A percentile compares a stretch with the other conserved stretches of the same genome.
Evolutionary conservation across 2,888 invertebrate genomes (phyloP).

Genomic region (Coelinius sp.): DNA sequence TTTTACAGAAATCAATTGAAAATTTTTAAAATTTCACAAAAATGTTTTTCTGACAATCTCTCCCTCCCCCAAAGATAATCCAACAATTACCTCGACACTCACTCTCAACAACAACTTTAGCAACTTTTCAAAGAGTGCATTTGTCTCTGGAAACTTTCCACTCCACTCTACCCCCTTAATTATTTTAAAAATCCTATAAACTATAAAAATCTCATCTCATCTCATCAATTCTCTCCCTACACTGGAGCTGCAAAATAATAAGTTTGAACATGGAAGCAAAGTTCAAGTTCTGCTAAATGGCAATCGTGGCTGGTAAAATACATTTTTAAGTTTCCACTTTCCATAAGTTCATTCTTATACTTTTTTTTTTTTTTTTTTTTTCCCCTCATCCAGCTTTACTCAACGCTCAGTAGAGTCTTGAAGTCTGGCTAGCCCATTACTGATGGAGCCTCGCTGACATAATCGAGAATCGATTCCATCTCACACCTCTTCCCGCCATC

Average conservation of each 20-base stretch:
- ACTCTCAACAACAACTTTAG: background rate
- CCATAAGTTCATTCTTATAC: conserved; percentile 48
- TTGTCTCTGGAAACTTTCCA: background rate
- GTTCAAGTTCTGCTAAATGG: conserved; percentile 48
- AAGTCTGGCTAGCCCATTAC: conserved; percentile 48
- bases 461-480: conserved; percentile 59
- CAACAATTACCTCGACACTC: background rate
- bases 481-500: conserved; percentile 30
- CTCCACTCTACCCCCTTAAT: background rate
- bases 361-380: background rate
- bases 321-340: conserved; percentile 54
- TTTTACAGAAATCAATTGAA: too few relatives aligned
- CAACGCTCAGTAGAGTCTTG: conserved; percentile 5
- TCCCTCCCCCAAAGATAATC: too few relatives aligned
- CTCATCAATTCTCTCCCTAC: background rate
- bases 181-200: background rate
- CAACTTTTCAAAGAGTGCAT: background rate
- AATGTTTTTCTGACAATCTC: too few relatives aligned
- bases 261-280: conserved; percentile 35
- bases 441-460: conserved; percentile 52
- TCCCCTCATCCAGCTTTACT: background rate
- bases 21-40: too few relatives aligned
- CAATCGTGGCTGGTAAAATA: conserved; percentile 53
- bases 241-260: background rate
- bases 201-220: conserved; percentile 13